A percentile compares a stretch with the other conserved stretches of the same genome.
These are phyloP conservation scores for Hartigia nigra DNA, from an alignment of 2,888 invertebrate genomes.

Conservation along the genomic window DNA sequence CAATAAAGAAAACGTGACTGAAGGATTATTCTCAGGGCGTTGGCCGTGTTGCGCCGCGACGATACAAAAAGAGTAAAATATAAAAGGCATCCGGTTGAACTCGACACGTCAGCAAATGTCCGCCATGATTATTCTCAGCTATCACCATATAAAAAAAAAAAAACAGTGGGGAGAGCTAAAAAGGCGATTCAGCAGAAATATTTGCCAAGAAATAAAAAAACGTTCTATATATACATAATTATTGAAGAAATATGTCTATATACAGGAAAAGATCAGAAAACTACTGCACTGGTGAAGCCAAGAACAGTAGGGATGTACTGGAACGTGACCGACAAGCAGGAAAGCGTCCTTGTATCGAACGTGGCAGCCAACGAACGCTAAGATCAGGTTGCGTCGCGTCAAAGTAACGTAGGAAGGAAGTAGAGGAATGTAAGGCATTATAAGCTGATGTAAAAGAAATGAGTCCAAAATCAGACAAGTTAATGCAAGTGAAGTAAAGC, in stretches of 20 bases:
- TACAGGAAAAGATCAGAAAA: not conserved
- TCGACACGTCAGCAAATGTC: not conserved
- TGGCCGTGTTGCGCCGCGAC: conserved; percentile 1
- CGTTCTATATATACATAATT: not conserved
- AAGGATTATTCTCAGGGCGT: not conserved
- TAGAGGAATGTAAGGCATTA: not conserved
- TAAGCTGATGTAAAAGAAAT: not conserved
- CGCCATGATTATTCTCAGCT: not conserved
- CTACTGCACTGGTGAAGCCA: not conserved
- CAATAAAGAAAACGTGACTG: not conserved
- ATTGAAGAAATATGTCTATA: not conserved
- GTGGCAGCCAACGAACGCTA: not conserved
- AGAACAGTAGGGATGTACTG: not conserved
- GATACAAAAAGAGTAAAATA: not conserved
- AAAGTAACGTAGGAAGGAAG: not conserved
- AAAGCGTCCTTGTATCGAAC: not conserved
- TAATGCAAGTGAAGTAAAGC: not conserved
- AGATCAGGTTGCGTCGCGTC: no score
- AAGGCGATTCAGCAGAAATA: not conserved
- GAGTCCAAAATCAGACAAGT: not conserved
- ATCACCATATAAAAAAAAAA: not conserved
- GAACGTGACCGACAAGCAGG: not conserved
- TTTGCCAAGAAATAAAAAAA: conserved; percentile 7
- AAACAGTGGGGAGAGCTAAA: not conserved
- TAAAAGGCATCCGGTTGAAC: not conserved